phyloP scores from a whole-genome alignment of 2,797 vertebrate species.

The Sebastes wilsoni region DNA sequence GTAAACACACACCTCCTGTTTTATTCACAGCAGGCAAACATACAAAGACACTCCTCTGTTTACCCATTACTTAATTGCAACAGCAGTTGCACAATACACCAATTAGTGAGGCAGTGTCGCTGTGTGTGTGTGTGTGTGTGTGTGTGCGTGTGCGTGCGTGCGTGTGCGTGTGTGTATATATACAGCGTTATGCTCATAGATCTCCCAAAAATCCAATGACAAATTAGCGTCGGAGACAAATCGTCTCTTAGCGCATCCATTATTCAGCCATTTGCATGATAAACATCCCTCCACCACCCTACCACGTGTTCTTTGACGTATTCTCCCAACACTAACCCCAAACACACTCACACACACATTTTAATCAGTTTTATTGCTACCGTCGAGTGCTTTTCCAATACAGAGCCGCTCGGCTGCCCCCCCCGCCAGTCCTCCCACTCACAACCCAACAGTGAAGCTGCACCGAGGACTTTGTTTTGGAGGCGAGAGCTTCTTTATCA shows the following conservation, averaged over 20 bases:
- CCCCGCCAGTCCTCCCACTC: neutral
- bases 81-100: constrained; percentile 26
- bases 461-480: neutral
- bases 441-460: no score
- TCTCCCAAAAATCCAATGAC: constrained; percentile 53
- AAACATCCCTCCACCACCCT: constrained; percentile 8
- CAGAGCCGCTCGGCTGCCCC: neutral
- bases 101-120: constrained; percentile 10
- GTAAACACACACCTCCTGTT: neutral
- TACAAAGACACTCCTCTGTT: constrained; percentile 30
- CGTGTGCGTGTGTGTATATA: neutral
- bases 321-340: neutral
- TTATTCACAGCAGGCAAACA: constrained; percentile 29
- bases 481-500: no score
- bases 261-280: constrained; percentile 58
- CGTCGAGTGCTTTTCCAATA: neutral
- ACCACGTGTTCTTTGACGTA: neutral
- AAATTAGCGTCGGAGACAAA: constrained; percentile 49
- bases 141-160: neutral
- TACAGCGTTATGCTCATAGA: constrained; percentile 24
- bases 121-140: neutral
- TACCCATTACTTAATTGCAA: constrained; percentile 35
- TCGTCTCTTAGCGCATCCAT: constrained; percentile 45
- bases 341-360: neutral
- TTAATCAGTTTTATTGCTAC: neutral